Evolutionary conservation across 2,888 invertebrate species (phyloP).

Genomic region (Philereme vetulata): DNA sequence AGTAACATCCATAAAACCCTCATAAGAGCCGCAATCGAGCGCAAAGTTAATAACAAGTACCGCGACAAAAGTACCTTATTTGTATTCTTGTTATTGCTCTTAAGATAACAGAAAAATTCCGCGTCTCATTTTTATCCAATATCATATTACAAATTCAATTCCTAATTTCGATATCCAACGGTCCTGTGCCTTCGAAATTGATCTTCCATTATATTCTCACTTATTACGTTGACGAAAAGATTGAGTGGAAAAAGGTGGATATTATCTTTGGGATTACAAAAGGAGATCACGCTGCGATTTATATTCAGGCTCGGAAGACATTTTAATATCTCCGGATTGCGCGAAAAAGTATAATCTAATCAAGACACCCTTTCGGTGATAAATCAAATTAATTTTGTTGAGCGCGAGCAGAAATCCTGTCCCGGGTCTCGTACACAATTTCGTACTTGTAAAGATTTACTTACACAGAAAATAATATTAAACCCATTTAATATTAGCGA

Average conservation of each 20-base stretch:
- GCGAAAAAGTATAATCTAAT: constrained; percentile 58
- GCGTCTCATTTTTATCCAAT: constrained; percentile 32
- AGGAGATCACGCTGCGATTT: constrained; percentile 46
- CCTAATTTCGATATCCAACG: constrained; percentile 40
- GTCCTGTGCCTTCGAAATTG: constrained; percentile 35
- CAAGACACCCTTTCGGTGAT: constrained; percentile 57
- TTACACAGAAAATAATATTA: too few species aligned
- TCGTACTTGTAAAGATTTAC: too few species aligned
- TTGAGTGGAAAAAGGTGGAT: constrained; percentile 40
- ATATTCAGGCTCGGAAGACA: constrained; percentile 48
- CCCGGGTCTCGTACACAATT: neutral
- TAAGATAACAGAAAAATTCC: constrained; percentile 28
- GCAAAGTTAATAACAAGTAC: too few species aligned
- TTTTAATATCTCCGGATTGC: constrained; percentile 51
- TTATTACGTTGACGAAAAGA: constrained; percentile 39
- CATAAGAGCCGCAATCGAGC: too few species aligned
- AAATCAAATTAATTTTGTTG: constrained; percentile 55
- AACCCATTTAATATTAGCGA: too few species aligned
- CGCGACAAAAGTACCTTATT: constrained; percentile 8
- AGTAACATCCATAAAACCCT: too few species aligned
- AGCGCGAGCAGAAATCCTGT: constrained; percentile 16
- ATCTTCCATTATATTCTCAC: constrained; percentile 42
- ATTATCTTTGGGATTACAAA: constrained; percentile 47
- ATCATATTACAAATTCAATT: constrained; percentile 43
- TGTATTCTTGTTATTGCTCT: constrained; percentile 23